Evolutionary conservation across 1,140 invertebrate species (phyloP).

Genomic region (Drosophila repleta): DNA sequence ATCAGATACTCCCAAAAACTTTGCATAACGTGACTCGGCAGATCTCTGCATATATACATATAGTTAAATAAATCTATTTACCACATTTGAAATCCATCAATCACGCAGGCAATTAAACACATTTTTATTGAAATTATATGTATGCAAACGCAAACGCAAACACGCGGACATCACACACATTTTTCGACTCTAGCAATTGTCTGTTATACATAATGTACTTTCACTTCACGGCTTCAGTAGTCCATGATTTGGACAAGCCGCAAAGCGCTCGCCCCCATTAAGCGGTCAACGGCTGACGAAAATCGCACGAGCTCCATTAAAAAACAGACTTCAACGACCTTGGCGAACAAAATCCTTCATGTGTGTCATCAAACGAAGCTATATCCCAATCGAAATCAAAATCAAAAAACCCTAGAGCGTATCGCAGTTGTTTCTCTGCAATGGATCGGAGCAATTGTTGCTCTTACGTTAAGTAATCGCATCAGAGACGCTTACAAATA

Average conservation of each 20-base stretch:
- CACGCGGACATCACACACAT: conserved; percentile 43
- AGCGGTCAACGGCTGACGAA: conserved; percentile 57
- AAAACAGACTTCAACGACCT: conserved; percentile 47
- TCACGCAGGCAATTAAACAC: conserved; percentile 66
- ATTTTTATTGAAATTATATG: conserved; percentile 69
- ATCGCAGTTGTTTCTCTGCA: conserved; percentile 8
- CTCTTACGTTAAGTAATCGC: conserved; percentile 49
- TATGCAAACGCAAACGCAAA: conserved; percentile 68
- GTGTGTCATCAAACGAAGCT: conserved; percentile 13
- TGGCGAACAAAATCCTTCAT: conserved; percentile 36
- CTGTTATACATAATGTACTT: conserved; percentile 69
- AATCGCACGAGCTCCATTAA: conserved; percentile 12
- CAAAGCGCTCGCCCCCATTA: conserved; percentile 53
- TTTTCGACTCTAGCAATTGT: conserved; percentile 68
- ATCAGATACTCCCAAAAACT: conserved; percentile 38
- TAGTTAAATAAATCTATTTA: conserved; percentile 28
- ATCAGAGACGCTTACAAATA: conserved; percentile 33
- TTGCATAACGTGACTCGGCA: conserved; percentile 75
- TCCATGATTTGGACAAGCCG: conserved; percentile 10
- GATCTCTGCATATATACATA: no score
- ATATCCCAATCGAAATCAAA: conserved; percentile 10
- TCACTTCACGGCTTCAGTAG: conserved; percentile 66
- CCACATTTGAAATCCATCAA: conserved; percentile 58
- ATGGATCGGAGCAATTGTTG: conserved; percentile 5
- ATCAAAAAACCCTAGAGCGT: conserved; percentile 52